These are phyloP conservation scores for Clarias magur DNA, from an alignment of 2,113 vertebrate species.

Conservation along the genomic window DNA sequence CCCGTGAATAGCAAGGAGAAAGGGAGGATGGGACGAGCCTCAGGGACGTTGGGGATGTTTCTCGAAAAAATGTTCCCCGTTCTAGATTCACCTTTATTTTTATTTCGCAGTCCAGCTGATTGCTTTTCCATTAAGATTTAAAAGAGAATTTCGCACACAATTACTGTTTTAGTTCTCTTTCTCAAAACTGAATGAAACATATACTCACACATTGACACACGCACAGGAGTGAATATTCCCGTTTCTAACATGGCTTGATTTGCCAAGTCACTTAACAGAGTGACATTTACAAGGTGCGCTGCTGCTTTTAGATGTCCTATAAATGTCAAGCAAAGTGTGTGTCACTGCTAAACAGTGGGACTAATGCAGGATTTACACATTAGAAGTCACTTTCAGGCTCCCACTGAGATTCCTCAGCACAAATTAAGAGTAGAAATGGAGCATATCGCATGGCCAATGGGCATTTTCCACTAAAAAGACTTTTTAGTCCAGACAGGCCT, in stretches of 20 bases:
- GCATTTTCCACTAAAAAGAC: conserved; percentile 6
- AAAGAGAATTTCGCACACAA: neutral
- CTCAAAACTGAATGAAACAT: conserved; percentile 1
- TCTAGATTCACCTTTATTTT: conserved; percentile 26
- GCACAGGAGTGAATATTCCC: conserved; percentile 10
- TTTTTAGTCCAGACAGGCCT: conserved; percentile 1
- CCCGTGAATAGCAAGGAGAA: conserved; percentile 43
- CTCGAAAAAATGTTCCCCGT: conserved; percentile 40
- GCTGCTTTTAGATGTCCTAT: conserved; percentile 47
- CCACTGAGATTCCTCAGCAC: neutral
- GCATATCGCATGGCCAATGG: neutral
- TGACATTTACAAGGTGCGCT: conserved; percentile 48
- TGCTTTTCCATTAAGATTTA: neutral
- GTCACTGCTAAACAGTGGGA: conserved; percentile 23
- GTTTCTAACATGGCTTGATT: conserved; percentile 30
- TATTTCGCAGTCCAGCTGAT: neutral
- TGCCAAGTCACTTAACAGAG: conserved; percentile 19
- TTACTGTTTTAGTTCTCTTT: neutral
- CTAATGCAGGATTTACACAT: conserved; percentile 11
- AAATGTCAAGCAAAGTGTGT: conserved; percentile 38
- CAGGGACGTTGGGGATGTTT: conserved; percentile 38
- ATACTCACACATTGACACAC: neutral
- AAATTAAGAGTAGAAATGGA: conserved; percentile 22
- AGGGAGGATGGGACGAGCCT: conserved; percentile 27
- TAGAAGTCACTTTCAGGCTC: conserved; percentile 12